These are phyloP conservation scores for Phengaris arion DNA, from an alignment of 2,888 invertebrate genomes.

Conservation along the genomic window DNA sequence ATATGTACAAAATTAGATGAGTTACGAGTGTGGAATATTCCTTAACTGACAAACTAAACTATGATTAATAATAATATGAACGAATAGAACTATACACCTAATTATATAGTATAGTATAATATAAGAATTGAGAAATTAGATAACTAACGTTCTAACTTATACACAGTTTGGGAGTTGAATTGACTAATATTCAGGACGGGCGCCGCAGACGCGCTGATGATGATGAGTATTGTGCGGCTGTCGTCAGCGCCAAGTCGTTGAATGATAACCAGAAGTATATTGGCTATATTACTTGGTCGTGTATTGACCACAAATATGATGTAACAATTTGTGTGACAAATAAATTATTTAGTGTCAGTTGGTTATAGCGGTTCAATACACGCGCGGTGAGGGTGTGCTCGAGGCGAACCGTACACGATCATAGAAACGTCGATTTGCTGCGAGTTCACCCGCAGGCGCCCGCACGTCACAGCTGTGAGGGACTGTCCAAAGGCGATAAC, in stretches of 20 bases:
- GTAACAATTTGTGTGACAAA: conserved; percentile 18
- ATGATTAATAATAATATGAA: conserved; percentile 22
- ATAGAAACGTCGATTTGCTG: background rate
- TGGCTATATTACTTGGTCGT: conserved; percentile 22
- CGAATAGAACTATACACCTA: conserved; percentile 39
- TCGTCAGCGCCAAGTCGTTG: conserved; percentile 12
- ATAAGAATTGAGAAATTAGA: conserved; percentile 36
- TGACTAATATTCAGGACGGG: conserved; percentile 68
- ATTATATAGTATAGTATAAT: conserved; percentile 37
- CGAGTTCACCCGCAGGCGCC: too few relatives aligned
- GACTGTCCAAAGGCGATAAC: too few relatives aligned
- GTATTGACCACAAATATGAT: conserved; percentile 25
- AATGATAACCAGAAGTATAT: conserved; percentile 24
- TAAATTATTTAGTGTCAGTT: conserved; percentile 5
- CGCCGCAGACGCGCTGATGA: conserved; percentile 29
- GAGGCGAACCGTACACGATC: conserved; percentile 3
- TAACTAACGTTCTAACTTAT: conserved; percentile 46
- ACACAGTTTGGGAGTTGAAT: conserved; percentile 65
- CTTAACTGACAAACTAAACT: conserved; percentile 19
- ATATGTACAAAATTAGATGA: conserved; percentile 68
- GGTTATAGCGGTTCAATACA: conserved; percentile 12
- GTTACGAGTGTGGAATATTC: conserved; percentile 31
- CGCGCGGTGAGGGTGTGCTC: conserved; percentile 4
- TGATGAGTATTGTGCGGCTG: conserved; percentile 15
- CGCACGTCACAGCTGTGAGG: too few relatives aligned